Base-by-base conservation (phyloP, 2,888 invertebrate genomes). In the Andrena hattorfiana region DNA sequence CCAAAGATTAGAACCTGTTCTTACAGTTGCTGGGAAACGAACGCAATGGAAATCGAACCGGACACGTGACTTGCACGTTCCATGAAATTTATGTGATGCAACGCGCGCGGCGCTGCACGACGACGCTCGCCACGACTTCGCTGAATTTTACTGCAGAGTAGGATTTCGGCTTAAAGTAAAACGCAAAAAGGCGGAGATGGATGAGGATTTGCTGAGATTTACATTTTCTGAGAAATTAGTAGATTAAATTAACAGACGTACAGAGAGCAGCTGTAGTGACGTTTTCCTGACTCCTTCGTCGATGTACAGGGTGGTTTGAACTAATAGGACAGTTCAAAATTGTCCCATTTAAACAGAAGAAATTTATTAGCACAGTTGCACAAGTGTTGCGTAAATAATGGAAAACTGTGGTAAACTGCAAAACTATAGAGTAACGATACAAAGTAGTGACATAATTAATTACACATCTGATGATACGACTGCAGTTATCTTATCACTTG, bases 1-100 rank as follows among this genome's bases (percentile, higher is more conserved):
- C 83, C 82, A 70, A 71, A 71, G 83, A 77, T 85, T 85, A 80
- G 85, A 85, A 85, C 85, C 85, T 75, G 85, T 85, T 85, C 77
- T 77, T 26, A 23, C 23, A 56, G 56, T 56, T 72, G 10, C 64
- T 32, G 63, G 62, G 16, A 63, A 75, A 73, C 62, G 60, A 48
- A 26, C 51, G 68, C 62, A 68, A 35, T 62, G 66, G 66, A 63
- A 73, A 74, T 68, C 69, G 64, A 75, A 42, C 26, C 20, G 51
- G 62, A 32, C 26, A 35, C 42, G 35, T 48, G 62, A 56, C 23
- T 56, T 7, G 10, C 51, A n/a, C 28, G 35, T 48, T 56, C 68
- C 20, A 6, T 32, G 72, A 63, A 76, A 75, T 78, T 67, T 66
- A 68, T 70, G 42, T 23, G 13, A 7, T 16, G 8, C 60, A 42